Conservation (phyloP, 35 echinoderm and acorn worm genomes). For the Patiria miniata region DNA sequence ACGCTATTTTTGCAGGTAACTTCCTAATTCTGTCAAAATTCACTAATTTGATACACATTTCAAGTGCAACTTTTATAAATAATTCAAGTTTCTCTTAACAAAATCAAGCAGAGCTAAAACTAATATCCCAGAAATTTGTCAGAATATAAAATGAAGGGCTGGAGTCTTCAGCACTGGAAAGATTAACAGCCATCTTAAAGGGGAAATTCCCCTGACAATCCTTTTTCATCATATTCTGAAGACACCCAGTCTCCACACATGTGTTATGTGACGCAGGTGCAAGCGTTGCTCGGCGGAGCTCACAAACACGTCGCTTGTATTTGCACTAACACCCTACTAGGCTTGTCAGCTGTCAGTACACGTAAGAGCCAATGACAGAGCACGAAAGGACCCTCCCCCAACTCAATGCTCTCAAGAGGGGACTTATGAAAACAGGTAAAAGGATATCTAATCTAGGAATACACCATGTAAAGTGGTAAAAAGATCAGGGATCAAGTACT, state of each 20-base stretch:
- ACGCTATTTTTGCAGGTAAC: no score
- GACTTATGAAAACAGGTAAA: conserved; percentile 6
- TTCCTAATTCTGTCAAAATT: no score
- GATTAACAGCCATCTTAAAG: background rate
- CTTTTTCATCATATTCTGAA: background rate
- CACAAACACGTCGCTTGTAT: conserved; percentile 4
- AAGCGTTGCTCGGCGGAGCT: background rate
- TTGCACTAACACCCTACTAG: conserved; percentile 16
- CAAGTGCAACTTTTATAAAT: no score
- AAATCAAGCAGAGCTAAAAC: no score
- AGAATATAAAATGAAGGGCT: no score
- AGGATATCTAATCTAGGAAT: no score
- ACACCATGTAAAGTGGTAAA: no score
- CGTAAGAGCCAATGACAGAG: conserved; percentile 9
- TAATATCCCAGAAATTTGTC: no score
- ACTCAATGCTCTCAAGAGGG: background rate
- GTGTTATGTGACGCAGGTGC: conserved; percentile 14
- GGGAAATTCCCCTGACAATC: background rate
- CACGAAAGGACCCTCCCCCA: background rate
- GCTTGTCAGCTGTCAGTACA: conserved; percentile 2
- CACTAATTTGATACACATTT: no score
- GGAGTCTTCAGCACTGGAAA: no score
- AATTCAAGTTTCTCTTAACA: no score
- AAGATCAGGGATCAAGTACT: no score
- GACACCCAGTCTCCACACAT: conserved; percentile 14